Evolutionary conservation across 2,888 invertebrate genomes (phyloP).

Genomic region (Stratiomys singularior): DNA sequence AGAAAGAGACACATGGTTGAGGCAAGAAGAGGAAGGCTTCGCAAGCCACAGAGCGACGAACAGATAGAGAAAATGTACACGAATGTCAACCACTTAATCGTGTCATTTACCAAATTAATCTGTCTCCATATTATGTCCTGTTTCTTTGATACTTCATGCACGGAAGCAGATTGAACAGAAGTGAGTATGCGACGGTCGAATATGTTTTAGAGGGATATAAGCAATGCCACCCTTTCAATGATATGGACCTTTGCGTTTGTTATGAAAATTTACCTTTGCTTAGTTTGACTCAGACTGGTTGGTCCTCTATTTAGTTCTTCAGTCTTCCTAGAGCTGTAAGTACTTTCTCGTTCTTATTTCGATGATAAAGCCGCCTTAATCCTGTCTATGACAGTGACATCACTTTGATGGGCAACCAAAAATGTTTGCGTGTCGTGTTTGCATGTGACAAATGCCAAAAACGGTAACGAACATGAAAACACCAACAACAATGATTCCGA

Average conservation of each 20-base stretch:
- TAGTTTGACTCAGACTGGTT: neutral
- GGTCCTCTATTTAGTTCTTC: neutral
- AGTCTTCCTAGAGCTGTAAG: neutral
- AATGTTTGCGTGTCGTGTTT: constrained; percentile 51
- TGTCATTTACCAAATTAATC: constrained; percentile 51
- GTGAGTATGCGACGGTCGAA: constrained; percentile 8
- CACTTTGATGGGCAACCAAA: constrained; percentile 53
- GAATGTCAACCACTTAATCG: constrained; percentile 52
- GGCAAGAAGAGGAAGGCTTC: too few relatives aligned
- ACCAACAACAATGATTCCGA: neutral
- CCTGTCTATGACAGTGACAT: constrained; percentile 53
- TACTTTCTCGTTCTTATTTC: constrained; percentile 40
- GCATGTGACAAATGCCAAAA: constrained; percentile 52
- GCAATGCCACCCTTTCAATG: neutral
- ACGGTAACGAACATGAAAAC: constrained; percentile 44
- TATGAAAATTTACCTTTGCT: neutral
- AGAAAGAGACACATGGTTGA: neutral
- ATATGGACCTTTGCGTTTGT: neutral
- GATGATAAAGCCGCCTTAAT: constrained; percentile 49
- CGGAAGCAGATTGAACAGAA: constrained; percentile 3
- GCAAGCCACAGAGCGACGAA: neutral
- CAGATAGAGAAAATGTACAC: constrained; percentile 45
- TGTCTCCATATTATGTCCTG: neutral
- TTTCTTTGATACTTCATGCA: neutral
- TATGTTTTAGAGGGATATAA: constrained; percentile 8